These are phyloP conservation scores for Microtus montanus DNA, from an alignment of 2,113 vertebrate genomes.

Conservation along the genomic window DNA sequence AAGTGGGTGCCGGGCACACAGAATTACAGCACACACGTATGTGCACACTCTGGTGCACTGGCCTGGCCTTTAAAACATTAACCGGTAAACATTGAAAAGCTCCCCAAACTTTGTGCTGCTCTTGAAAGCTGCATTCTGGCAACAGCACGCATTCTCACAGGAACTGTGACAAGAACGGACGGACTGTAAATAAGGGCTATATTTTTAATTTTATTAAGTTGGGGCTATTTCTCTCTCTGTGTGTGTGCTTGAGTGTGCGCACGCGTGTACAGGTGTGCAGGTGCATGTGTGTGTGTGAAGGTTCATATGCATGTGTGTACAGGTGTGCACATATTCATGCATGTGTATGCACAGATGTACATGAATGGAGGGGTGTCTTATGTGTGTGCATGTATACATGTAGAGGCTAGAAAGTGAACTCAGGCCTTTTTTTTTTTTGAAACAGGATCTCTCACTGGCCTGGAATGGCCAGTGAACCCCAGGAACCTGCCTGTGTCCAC, in stretches of 20 bases:
- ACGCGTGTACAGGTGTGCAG: not conserved
- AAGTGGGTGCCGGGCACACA: accelerated
- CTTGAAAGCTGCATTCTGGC: not conserved
- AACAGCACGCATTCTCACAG: not conserved
- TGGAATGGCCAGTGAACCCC: not conserved
- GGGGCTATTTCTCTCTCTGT: not conserved
- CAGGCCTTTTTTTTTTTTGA: not conserved
- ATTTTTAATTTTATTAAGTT: not conserved
- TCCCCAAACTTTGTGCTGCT: not conserved
- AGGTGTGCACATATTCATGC: not conserved
- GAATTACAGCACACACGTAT: not conserved
- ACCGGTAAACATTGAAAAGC: not conserved
- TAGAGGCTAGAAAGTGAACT: not conserved
- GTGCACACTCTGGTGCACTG: accelerated
- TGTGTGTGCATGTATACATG: not conserved
- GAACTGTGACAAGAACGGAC: not conserved
- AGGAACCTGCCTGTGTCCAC: not conserved
- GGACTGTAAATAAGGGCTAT: no score
- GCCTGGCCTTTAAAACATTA: not conserved
- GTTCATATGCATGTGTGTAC: not conserved
- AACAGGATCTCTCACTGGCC: not conserved
- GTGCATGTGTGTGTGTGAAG: not conserved
- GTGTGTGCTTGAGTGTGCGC: not conserved
- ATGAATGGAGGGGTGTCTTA: not conserved
- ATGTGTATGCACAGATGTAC: not conserved